phyloP scores from a whole-genome alignment of 2,888 invertebrate species.

The Anoncus sp. region DNA sequence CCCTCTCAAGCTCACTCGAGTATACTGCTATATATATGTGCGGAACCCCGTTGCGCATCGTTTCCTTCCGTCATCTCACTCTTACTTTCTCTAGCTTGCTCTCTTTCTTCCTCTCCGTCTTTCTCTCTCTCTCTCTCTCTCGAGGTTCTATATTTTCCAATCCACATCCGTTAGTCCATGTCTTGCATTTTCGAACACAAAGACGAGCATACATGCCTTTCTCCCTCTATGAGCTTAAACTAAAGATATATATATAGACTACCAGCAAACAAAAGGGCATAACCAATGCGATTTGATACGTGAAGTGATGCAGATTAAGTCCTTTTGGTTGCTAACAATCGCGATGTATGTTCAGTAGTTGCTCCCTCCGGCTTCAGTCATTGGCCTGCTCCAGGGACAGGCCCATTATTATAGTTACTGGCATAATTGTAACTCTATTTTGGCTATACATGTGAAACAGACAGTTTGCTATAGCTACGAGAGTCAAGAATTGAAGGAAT shows the following conservation, averaged over 20 bases:
- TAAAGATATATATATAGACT: neutral
- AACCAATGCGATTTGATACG: neutral
- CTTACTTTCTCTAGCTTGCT: slow-evolving; percentile 20
- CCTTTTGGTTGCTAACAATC: neutral
- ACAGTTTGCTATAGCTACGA: neutral
- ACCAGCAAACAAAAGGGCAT: neutral
- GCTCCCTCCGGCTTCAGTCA: no score
- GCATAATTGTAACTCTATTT: neutral
- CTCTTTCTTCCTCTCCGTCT: slow-evolving; percentile 35
- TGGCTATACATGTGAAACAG: neutral
- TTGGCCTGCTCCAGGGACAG: neutral
- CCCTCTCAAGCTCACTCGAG: slow-evolving; percentile 42
- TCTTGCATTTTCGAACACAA: slow-evolving; percentile 39
- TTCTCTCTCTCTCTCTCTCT: slow-evolving; percentile 41
- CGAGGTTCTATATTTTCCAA: neutral
- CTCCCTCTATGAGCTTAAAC: neutral
- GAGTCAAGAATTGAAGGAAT: neutral
- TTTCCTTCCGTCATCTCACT: slow-evolving; percentile 36
- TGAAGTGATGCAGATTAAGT: neutral
- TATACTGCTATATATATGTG: slow-evolving; percentile 25
- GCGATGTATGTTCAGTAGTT: no score
- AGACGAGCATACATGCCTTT: slow-evolving; percentile 1
- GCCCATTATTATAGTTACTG: neutral
- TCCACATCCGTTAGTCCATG: slow-evolving; percentile 24
- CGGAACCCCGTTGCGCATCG: slow-evolving; percentile 33